Evolutionary conservation across 2,888 invertebrate genomes (phyloP), one percentile per base, ranked within the genome.

Genomic region (Agonopterix subpropinquella): DNA sequence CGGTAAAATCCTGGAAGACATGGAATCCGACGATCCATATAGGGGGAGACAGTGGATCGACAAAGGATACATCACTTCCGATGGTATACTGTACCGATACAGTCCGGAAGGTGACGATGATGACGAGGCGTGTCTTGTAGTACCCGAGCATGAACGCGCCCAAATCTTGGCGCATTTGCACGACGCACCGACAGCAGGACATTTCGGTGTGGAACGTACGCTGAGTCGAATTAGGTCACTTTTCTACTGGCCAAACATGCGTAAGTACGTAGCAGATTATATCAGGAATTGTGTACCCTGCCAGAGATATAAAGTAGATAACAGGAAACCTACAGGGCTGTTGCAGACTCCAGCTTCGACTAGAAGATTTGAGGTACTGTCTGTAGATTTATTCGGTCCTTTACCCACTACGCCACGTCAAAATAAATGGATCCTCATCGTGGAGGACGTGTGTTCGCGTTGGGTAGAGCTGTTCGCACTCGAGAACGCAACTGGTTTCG

Each of bases 381-480:
- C 54, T n/a, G 44, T 49, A 8, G 66, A 69, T 45, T 36, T 70
- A 1, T 65, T 66, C 52, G 56, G 57, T 36, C 44, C 62, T n/a
- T 43, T 67, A 7, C 61, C 59, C 44, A 36, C 56, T 51, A 47
- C 52, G 8, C 8, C n/a, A 8, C n/a, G 45, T 8, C 56, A 49
- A 1, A 50, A 59, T 11, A 59, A 41, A 11, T 62, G 63, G 62
- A 61, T 66, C 5, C 41, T 66, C 4, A 54, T 57, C 18, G 37
- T 56, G 0, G 62, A 67, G 45, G 64, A 67, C 9, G 41, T 50
- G 1, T 46, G 55, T 5, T 49, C 51, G 0, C 41, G 54, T 10
- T 71, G 66, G 64, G 53, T 64, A 1, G 67, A 67, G 42, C 35
- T 70, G 9, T 65, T 67, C 28, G 47, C 65, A 0, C 13, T 65